Base-by-base conservation (phyloP, 2,888 invertebrate species). In the Koerneria pararmatus region DNA sequence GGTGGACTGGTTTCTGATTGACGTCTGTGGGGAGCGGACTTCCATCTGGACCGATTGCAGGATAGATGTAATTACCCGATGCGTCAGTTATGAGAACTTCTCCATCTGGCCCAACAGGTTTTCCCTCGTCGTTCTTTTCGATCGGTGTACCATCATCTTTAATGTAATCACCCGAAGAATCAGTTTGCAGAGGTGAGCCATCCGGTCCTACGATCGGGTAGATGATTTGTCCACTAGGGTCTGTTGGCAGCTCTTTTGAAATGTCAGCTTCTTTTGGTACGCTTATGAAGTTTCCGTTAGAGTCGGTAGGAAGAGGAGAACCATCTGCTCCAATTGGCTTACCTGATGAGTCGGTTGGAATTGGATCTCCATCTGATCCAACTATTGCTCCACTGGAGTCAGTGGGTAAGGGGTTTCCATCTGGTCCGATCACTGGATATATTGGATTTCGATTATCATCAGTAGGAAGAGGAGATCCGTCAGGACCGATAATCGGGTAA, bases 21-120 rank as follows among this genome's bases (percentile, higher is more conserved):
- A 29, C 48, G 57, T 71, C 71, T 24, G 71, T 71, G 41, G 69
- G 64, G 15, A 69, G 58, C 24, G 63, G 68, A 34, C 58, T 60
- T 15, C 69, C 69, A 59, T 70, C 71, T 5, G 64, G 67, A 24
- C 71, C 62, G 1, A 68, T 51, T 27, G 60, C 69, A 1, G 70
- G 75, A 53, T 70, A 68, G 69, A 72, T 67, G 57, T 71, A 69
- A 27, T 70, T 71, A 66, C 76, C 75, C 54, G 69, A 41, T 22
- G 66, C 74, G 65, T 74, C 75, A 5, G 70, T 71, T 41, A 71
- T 70, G 15, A 74, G 66, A 6, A 67, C 62, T 48, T 69, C 29
- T 59, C 72, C 70, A 48, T 74, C 72, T 4, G 71, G 69, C 41
- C 69, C 72, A n/a, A 75, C 34, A 6, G 73, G 73, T 24, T 66